phyloP scores from a whole-genome alignment of 2,888 invertebrate genomes.

The Pollenia amentaria region DNA sequence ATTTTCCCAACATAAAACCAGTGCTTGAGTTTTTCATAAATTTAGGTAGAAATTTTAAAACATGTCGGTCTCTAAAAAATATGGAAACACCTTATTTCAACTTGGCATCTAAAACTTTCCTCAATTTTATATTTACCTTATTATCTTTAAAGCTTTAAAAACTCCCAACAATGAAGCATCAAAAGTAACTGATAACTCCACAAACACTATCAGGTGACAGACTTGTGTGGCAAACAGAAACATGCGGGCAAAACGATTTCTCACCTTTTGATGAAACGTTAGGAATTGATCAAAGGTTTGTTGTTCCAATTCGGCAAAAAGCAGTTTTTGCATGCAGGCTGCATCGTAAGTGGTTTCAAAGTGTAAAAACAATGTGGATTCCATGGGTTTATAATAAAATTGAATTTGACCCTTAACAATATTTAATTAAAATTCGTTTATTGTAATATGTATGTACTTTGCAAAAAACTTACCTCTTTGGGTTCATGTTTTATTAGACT shows the following conservation, averaged over 20 bases:
- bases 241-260: constrained; percentile 87
- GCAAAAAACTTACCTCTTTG: constrained; percentile 75
- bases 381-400: constrained; percentile 87
- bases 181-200: constrained; percentile 86
- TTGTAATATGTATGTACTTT: neutral
- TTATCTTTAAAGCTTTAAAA: constrained; percentile 91
- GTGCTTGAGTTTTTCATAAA: constrained; percentile 80
- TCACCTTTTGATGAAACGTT: constrained; percentile 80
- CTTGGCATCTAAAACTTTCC: too few relatives aligned
- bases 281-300: constrained; percentile 82
- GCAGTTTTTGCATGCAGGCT: constrained; percentile 78
- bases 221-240: constrained; percentile 91
- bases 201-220: constrained; percentile 90
- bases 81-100: neutral
- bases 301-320: constrained; percentile 78
- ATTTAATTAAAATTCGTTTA: neutral
- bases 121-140: constrained; percentile 86
- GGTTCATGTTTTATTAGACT: constrained; percentile 77
- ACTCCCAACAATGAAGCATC: constrained; percentile 93
- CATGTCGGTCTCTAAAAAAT: constrained; percentile 80
- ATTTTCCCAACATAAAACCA: constrained; percentile 79
- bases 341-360: constrained; percentile 84
- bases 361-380: constrained; percentile 86
- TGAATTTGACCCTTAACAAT: constrained; percentile 85
- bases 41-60: constrained; percentile 83